These are phyloP conservation scores for Phoebastria nigripes DNA, from an alignment of 2,797 vertebrate species.

Conservation along the genomic window DNA sequence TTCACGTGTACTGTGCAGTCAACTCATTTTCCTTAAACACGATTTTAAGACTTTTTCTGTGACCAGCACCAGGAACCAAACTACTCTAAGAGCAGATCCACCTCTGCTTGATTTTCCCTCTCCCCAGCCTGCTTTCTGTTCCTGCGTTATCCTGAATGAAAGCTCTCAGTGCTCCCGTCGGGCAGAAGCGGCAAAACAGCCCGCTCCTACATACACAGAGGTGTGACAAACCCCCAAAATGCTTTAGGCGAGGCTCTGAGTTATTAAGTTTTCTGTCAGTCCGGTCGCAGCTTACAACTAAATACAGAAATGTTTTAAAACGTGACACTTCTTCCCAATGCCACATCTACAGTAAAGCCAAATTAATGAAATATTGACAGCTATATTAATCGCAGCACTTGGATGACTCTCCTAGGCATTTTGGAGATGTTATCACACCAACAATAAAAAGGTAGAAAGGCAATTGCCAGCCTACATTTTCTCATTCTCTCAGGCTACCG, in stretches of 20 bases:
- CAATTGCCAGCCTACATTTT: not conserved
- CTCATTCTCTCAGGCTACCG: not conserved
- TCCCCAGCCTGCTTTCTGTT: rapidly evolving
- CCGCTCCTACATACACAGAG: not conserved
- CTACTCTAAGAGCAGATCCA: not conserved
- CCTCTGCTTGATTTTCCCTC: not conserved
- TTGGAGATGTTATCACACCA: not conserved
- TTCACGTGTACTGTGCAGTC: rapidly evolving
- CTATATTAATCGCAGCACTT: not conserved
- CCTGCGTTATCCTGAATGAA: rapidly evolving
- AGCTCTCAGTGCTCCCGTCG: not conserved
- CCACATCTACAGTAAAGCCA: not conserved
- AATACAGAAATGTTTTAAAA: rapidly evolving
- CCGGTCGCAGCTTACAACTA: not conserved
- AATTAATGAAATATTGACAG: not conserved
- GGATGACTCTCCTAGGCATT: not conserved
- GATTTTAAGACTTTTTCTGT: rapidly evolving
- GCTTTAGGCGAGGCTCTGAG: not conserved
- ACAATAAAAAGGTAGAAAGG: not conserved
- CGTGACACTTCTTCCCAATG: rapidly evolving
- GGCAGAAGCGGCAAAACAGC: rapidly evolving
- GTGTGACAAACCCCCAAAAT: not conserved
- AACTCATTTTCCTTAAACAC: rapidly evolving
- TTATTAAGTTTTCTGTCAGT: not conserved
- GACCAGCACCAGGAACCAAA: rapidly evolving